Conservation (phyloP, 2,797 vertebrate genomes). For the Sciaenops ocellatus region DNA sequence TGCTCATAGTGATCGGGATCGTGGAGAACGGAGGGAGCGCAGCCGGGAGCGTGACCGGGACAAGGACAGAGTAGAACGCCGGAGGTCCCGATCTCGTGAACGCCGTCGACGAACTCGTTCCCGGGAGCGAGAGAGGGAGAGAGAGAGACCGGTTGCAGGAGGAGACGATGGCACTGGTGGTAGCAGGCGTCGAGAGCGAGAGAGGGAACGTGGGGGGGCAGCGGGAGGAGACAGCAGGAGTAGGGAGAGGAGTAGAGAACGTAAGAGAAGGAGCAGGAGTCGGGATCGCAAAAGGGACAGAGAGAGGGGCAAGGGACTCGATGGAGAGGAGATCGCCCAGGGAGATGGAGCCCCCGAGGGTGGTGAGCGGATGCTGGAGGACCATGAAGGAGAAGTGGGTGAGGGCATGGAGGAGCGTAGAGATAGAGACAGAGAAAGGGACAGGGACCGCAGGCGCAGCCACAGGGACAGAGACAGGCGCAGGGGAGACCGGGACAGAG, state of each 20-base stretch:
- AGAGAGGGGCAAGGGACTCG: slow-evolving; percentile 87
- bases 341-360: slow-evolving; percentile 69
- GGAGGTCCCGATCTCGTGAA: slow-evolving; percentile 87
- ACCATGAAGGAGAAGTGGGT: slow-evolving; percentile 84
- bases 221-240: slow-evolving; percentile 75
- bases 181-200: slow-evolving; percentile 78
- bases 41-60: slow-evolving; percentile 89
- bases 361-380: slow-evolving; percentile 70
- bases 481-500: slow-evolving; percentile 86
- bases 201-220: slow-evolving; percentile 68
- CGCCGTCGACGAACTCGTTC: slow-evolving; percentile 83
- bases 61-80: slow-evolving; percentile 88
- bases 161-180: slow-evolving; percentile 57
- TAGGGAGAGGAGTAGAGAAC: slow-evolving; percentile 85
- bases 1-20: slow-evolving; percentile 78
- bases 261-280: slow-evolving; percentile 85
- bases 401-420: slow-evolving; percentile 84
- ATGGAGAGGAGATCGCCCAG: slow-evolving; percentile 75
- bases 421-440: slow-evolving; percentile 84
- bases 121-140: slow-evolving; percentile 82
- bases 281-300: slow-evolving; percentile 86
- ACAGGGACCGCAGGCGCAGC: slow-evolving; percentile 87
- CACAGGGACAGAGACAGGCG: slow-evolving; percentile 87
- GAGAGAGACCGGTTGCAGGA: slow-evolving; percentile 40
- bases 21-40: slow-evolving; percentile 88